phyloP scores from a whole-genome alignment of 2,888 invertebrate genomes.

The Diarsia rubi region DNA sequence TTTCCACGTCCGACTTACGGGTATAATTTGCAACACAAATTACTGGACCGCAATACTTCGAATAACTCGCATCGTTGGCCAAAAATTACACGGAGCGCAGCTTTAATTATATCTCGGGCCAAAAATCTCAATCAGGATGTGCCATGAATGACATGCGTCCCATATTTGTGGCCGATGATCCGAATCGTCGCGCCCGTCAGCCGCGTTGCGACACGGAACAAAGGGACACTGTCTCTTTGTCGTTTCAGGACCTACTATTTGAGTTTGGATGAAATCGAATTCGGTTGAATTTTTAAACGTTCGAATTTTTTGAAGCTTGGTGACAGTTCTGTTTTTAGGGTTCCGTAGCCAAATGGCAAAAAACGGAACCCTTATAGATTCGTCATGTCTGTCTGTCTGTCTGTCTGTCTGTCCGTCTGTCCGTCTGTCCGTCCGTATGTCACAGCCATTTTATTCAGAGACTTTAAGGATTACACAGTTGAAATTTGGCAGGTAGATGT shows the following conservation, averaged over 20 bases:
- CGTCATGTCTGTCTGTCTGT: too few relatives aligned
- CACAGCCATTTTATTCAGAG: too few relatives aligned
- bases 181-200: slow-evolving; percentile 78
- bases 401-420: too few relatives aligned
- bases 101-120: slow-evolving; percentile 65
- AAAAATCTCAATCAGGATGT: slow-evolving; percentile 75
- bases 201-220: slow-evolving; percentile 75
- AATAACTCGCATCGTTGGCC: slow-evolving; percentile 62
- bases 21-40: slow-evolving; percentile 61
- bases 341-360: too few relatives aligned
- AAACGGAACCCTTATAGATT: too few relatives aligned
- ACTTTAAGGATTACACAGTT: too few relatives aligned
- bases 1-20: slow-evolving; percentile 32
- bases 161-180: slow-evolving; percentile 78
- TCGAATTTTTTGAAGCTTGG: slow-evolving; percentile 30
- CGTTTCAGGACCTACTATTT: slow-evolving; percentile 60
- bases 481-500: too few relatives aligned
- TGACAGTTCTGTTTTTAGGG: background rate
- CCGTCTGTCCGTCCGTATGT: too few relatives aligned
- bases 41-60: slow-evolving; percentile 54
- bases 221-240: slow-evolving; percentile 77
- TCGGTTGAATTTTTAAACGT: slow-evolving; percentile 33
- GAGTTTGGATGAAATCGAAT: slow-evolving; percentile 29
- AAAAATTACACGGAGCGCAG: slow-evolving; percentile 58
- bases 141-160: slow-evolving; percentile 76